phyloP scores from a whole-genome alignment of 2,888 invertebrate genomes.

The Boloria selene region DNA sequence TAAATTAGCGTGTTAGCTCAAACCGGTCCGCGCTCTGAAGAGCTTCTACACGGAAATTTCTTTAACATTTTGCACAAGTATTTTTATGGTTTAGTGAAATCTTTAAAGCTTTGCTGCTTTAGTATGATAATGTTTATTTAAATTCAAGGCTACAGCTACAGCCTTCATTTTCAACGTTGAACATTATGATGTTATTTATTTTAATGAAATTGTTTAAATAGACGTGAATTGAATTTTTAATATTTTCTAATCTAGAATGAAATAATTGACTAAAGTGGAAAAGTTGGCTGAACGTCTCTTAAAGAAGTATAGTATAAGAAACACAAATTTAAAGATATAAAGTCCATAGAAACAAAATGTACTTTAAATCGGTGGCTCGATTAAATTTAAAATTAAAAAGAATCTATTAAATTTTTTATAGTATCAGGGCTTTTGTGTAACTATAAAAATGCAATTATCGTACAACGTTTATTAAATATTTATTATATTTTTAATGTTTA shows the following conservation, averaged over 20 bases:
- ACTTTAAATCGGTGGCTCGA: no score
- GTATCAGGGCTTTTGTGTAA: no score
- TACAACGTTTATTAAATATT: constrained; percentile 4
- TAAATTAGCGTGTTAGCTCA: constrained; percentile 70
- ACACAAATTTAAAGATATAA: no score
- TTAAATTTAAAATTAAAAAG: no score
- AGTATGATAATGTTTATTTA: constrained; percentile 2
- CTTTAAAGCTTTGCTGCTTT: not conserved
- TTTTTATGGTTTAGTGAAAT: constrained; percentile 15
- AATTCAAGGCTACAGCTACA: not conserved
- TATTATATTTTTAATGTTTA: not conserved
- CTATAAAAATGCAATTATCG: not conserved
- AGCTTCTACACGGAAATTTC: constrained; percentile 30
- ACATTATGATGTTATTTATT: not conserved
- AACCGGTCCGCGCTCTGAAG: constrained; percentile 45
- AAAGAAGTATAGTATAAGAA: no score
- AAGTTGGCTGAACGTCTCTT: no score
- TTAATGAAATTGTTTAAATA: not conserved
- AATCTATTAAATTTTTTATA: no score
- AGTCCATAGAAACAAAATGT: no score
- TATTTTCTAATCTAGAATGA: not conserved
- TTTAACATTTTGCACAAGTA: constrained; percentile 25
- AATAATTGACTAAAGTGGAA: no score
- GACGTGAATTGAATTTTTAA: not conserved
- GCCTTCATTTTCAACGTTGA: not conserved